These are phyloP conservation scores for Ectobius pallidus DNA, from an alignment of 2,888 invertebrate species.

Conservation along the genomic window DNA sequence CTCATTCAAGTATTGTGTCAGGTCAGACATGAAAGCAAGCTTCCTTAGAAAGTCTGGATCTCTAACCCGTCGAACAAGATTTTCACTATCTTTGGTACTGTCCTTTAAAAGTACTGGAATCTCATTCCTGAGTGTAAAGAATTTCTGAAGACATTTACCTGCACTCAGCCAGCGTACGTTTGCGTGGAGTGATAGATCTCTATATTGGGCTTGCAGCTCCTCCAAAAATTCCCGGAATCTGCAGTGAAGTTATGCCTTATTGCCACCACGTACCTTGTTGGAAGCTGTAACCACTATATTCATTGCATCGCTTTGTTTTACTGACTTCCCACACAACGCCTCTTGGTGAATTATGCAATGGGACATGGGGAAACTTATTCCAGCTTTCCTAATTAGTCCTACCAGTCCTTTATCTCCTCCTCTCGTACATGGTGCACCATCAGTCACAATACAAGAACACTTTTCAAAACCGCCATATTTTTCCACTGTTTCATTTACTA, in stretches of 20 bases:
- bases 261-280: slow-evolving; percentile 20
- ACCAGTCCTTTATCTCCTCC: slow-evolving; percentile 15
- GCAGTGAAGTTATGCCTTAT: background rate
- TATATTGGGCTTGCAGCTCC: background rate
- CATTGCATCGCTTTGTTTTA: slow-evolving; percentile 19
- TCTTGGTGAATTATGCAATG: slow-evolving; percentile 23
- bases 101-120: background rate
- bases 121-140: background rate
- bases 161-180: background rate
- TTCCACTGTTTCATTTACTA: too few relatives aligned
- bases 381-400: slow-evolving; percentile 14
- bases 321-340: slow-evolving; percentile 18
- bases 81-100: slow-evolving; percentile 5
- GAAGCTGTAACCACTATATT: slow-evolving; percentile 3
- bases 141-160: slow-evolving; percentile 5
- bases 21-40: too few relatives aligned
- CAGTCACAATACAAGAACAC: too few relatives aligned
- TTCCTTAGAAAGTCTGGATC: background rate
- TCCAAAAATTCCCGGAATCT: background rate
- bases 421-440: too few relatives aligned
- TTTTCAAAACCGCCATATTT: too few relatives aligned
- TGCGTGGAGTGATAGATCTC: background rate
- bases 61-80: background rate
- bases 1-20: background rate
- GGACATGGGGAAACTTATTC: slow-evolving; percentile 5